Evolutionary conservation across 1,140 invertebrate genomes (phyloP).

Genomic region (Leptopilina clavipes): DNA sequence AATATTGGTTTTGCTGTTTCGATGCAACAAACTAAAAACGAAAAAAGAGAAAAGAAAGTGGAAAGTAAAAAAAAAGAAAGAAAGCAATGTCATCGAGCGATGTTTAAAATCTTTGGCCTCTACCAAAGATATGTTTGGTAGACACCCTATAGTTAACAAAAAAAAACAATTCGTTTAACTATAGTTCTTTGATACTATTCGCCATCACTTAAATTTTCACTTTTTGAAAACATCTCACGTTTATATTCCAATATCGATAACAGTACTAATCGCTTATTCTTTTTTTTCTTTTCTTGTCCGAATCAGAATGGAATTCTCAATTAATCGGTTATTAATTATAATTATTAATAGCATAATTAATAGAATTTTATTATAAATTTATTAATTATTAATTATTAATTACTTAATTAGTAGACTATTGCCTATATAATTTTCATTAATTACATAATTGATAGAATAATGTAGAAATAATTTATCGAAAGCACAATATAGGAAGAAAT

Average conservation of each 20-base stretch:
- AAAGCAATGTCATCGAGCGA: conserved; percentile 67
- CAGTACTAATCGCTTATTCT: conserved; percentile 25
- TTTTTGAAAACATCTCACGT: conserved; percentile 14
- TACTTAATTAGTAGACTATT: neutral
- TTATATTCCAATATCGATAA: conserved; percentile 29
- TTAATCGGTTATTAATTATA: neutral
- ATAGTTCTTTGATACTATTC: conserved; percentile 34
- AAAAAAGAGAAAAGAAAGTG: conserved; percentile 51
- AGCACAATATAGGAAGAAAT: neutral
- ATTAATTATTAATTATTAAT: too few relatives aligned
- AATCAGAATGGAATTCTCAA: neutral
- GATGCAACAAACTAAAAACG: conserved; percentile 62
- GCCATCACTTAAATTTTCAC: conserved; percentile 40
- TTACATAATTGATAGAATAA: neutral
- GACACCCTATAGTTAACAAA: conserved; percentile 60
- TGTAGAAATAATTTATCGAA: neutral
- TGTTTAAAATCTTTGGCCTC: conserved; percentile 59
- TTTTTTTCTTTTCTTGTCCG: conserved; percentile 3
- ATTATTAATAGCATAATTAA: too few relatives aligned
- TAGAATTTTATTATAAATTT: too few relatives aligned
- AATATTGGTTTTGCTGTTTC: conserved; percentile 73
- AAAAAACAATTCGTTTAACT: conserved; percentile 42
- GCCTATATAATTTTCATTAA: too few relatives aligned
- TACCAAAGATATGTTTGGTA: conserved; percentile 68
- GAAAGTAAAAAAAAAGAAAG: conserved; percentile 49